A percentile compares a stretch with the other conserved stretches of the same genome.
Conservation (phyloP, 2,888 invertebrate species). For the Autographa pulchrina region DNA sequence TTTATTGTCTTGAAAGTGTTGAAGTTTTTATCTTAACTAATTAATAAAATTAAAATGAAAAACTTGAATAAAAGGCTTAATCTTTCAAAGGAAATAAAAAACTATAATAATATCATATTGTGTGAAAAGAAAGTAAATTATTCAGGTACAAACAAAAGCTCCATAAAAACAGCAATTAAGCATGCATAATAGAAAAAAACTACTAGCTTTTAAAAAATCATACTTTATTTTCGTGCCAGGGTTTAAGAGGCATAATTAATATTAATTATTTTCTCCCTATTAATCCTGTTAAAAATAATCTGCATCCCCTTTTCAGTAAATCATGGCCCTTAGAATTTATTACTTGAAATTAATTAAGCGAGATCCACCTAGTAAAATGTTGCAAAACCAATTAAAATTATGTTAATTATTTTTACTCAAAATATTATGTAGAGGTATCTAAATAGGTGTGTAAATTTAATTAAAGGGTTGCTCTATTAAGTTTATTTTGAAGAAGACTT, state of each 20-base stretch:
- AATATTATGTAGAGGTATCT: not conserved
- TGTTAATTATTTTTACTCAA: not conserved
- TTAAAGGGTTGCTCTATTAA: not conserved
- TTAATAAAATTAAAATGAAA: too few relatives aligned
- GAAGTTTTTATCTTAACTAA: too few relatives aligned
- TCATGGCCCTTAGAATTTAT: conserved; percentile 13
- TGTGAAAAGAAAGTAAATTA: too few relatives aligned
- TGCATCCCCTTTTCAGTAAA: conserved; percentile 9
- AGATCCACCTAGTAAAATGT: conserved; percentile 2
- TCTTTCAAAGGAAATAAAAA: too few relatives aligned
- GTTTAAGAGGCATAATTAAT: conserved; percentile 14
- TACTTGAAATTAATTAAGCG: conserved; percentile 10
- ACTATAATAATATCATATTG: not conserved
- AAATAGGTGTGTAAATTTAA: not conserved
- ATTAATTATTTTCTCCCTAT: conserved; percentile 14
- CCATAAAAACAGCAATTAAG: not conserved
- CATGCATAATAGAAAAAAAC: not conserved
- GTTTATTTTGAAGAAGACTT: too few relatives aligned
- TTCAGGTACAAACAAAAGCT: too few relatives aligned
- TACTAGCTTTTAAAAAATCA: not conserved
- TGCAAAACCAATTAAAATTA: conserved; percentile 5
- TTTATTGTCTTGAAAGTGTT: too few relatives aligned
- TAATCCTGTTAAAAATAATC: conserved; percentile 18
- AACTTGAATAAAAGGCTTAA: too few relatives aligned
- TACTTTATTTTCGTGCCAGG: not conserved